Evolutionary conservation across 1,140 invertebrate genomes (phyloP), one percentile per base, ranked within the genome.

Genomic region (Aphelinus atriplicis): DNA sequence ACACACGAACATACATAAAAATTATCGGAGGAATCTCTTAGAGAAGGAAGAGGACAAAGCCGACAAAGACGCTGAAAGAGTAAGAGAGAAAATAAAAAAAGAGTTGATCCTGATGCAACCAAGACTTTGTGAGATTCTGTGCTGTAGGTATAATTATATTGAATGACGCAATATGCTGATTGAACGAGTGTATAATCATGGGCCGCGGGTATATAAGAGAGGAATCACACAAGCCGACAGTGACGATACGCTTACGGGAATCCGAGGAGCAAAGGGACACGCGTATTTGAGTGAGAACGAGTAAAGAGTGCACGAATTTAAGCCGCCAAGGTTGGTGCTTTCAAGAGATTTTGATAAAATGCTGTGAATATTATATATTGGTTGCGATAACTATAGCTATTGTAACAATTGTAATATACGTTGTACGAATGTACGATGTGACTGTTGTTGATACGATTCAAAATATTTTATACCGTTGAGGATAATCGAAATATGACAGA

Each of bases 271-370:
- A 68, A 53, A 43, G 55, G 26, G 26, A 26, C 26, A 26, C 26
- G 26, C 26, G 26, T 26, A 26, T 26, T 26, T 26, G 26, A 62
- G 47, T 43, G 71, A 61, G 56, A 71, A 10, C 73, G 56, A 64
- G 58, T 66, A 76, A 78, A 56, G 76, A 78, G 50, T 64, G 58
- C 76, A 63, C 62, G 77, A 81, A 80, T 80, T 78, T 73, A 74
- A 83, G 78, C 81, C 85, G 81, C 82, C 82, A 85, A 81, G 82
- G 82, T 85, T 86, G 86, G 86, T 87, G 86, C 86, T 87, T 86
- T 85, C 84, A 85, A 86, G 81, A 87, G 84, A 86, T 87, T 87
- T 86, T 86, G 84, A 87, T 85, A 86, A 87, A 87, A 87, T 85
- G 85, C 86, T 87, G 86, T 87, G 86, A 87, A 87, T 87, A 87